Evolutionary conservation across 2,113 vertebrate genomes (phyloP), one percentile per base, ranked within the genome.

Genomic region (Vombatus ursinus): DNA sequence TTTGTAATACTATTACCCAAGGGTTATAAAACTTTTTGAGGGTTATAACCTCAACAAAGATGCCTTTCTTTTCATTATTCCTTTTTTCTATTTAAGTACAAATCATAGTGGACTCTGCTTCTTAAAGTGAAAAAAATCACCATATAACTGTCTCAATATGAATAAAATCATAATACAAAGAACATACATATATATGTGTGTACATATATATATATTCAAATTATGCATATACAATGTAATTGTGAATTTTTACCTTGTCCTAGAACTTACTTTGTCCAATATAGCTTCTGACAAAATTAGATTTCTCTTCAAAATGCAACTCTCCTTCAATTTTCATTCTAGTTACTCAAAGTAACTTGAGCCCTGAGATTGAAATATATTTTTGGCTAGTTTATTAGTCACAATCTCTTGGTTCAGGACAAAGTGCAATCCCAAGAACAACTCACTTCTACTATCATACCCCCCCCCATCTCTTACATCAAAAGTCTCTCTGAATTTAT

Each of bases 81-180:
- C 25, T 54, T 54, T 54, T 54, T 25, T 54, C 24, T 54, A 53
- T 2, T 53, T 53, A 54, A 54, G 24, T 0, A 54, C 25, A 54
- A 54, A 54, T 54, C 24, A 54, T 54, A 26, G 22, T 54, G 2
- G 0, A 54, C 25, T 54, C 50, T 52, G 1, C 0, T 92, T 7
- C 23, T 84, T 94, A 31, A 0, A 50, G 19, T 61, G 10, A 28
- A 90, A 49, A 90, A 93, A 91, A 94, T 68, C 57, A 68, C 11
- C 28, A 68, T 2, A 2, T 28, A 31, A 68, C 22, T 48, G 92
- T 53, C 57, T 61, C 16, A 92, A 3, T 92, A 44, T 89, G 52
- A 90, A 96, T n/a, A 37, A 77, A 68, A 31, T 48, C n/a, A 28
- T 44, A 31, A 14, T 89, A 44, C 3, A 94, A 96, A 90, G 50